Conservation (phyloP, 2,113 vertebrate genomes). For the Pavo muticus region DNA sequence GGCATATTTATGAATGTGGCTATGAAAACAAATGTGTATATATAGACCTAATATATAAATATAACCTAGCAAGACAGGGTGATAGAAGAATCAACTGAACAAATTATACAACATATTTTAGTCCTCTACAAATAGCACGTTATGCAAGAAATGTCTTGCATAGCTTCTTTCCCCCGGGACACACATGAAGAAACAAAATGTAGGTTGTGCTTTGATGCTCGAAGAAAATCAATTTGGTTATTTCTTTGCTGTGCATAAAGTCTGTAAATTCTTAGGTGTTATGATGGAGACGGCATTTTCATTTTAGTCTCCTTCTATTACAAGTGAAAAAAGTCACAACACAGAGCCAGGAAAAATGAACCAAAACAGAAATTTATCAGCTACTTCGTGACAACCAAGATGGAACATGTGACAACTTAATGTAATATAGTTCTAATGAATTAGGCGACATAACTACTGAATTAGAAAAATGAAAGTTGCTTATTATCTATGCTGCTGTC, state of each 20-base stretch:
- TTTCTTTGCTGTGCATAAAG: not conserved
- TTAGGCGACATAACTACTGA: not conserved
- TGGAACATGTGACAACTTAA: not conserved
- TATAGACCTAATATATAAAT: not conserved
- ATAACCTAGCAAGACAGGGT: not conserved
- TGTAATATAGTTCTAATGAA: not conserved
- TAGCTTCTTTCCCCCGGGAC: not conserved
- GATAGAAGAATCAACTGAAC: not conserved
- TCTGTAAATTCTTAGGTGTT: not conserved
- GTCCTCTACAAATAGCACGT: not conserved
- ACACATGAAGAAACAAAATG: slow-evolving; percentile 1
- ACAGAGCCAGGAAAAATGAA: not conserved
- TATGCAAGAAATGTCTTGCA: slow-evolving; percentile 1
- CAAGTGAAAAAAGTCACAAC: not conserved
- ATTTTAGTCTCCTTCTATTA: not conserved
- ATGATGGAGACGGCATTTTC: not conserved
- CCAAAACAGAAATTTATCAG: not conserved
- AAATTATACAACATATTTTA: not conserved
- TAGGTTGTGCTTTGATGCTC: not conserved
- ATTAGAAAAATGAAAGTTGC: not conserved
- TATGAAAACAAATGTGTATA: not conserved
- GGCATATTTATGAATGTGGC: not conserved
- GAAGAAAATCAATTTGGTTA: not conserved
- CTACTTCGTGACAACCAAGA: not conserved
- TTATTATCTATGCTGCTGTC: not conserved